Percentiles rank a stretch among this genome's conserved stretches.
Conservation (phyloP, 2,113 vertebrate genomes). For the Dolichotis patagonum region DNA sequence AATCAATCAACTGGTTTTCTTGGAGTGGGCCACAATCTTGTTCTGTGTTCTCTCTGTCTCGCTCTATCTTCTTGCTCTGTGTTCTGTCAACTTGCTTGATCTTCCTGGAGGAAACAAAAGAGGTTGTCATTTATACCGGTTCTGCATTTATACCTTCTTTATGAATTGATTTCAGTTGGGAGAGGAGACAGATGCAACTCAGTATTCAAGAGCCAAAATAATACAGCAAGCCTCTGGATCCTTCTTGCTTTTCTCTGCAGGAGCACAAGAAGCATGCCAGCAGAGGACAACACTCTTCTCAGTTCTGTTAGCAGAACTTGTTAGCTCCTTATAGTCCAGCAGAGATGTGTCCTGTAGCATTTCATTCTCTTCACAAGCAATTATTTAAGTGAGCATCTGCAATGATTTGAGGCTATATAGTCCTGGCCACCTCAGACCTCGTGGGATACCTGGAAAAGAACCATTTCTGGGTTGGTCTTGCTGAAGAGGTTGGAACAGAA, state of each 20-base stretch:
- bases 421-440: background rate
- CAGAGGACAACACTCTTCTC: background rate
- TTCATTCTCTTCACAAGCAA: background rate
- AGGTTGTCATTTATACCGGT: background rate
- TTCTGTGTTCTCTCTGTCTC: background rate
- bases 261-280: too few species aligned
- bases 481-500: background rate
- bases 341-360: background rate
- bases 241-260: background rate
- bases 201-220: background rate
- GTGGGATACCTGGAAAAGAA: background rate
- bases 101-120: background rate
- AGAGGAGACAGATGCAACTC: background rate
- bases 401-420: background rate
- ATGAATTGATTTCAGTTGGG: background rate
- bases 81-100: background rate
- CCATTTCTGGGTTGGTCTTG: background rate
- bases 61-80: background rate
- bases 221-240: fast-evolving
- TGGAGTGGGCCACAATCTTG: background rate
- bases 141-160: background rate
- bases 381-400: background rate
- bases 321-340: background rate
- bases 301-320: background rate
- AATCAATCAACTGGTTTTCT: background rate